Conservation (phyloP, 2,797 vertebrate genomes). For the Gymnodraco acuticeps region DNA sequence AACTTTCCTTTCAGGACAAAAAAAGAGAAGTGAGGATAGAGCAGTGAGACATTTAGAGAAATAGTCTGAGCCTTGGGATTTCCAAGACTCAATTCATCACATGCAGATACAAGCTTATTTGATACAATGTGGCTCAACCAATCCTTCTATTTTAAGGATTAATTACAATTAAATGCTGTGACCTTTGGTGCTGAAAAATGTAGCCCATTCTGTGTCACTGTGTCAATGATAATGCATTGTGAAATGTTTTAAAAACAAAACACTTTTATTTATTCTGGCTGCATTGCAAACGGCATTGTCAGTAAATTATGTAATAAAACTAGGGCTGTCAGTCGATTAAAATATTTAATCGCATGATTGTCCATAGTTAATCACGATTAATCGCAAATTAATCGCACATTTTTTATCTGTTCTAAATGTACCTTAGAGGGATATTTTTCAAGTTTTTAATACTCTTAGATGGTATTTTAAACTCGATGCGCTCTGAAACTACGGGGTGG, state of each 20-base stretch:
- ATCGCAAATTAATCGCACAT: too few relatives aligned
- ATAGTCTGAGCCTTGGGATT: background rate
- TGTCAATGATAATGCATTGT: background rate
- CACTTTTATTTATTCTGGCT: background rate
- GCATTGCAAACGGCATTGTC: background rate
- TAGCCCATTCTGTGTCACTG: background rate
- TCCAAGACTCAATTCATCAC: background rate
- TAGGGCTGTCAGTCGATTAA: too few relatives aligned
- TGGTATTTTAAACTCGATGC: too few relatives aligned
- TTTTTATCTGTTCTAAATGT: too few relatives aligned
- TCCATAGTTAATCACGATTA: too few relatives aligned
- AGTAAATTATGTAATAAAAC: slow-evolving; percentile 8
- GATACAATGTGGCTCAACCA: background rate
- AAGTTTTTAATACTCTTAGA: too few relatives aligned
- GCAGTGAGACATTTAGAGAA: background rate
- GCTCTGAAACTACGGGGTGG: too few relatives aligned
- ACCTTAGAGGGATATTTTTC: too few relatives aligned
- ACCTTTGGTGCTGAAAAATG: background rate
- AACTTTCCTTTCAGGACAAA: slow-evolving; percentile 26
- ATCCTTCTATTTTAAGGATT: background rate
- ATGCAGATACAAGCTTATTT: background rate
- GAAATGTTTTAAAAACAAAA: slow-evolving; percentile 29
- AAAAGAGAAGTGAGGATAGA: slow-evolving; percentile 6
- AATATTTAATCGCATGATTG: too few relatives aligned
- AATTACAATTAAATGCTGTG: background rate